phyloP scores from a whole-genome alignment of 1,140 invertebrate genomes.

The Anadara kagoshimensis region DNA sequence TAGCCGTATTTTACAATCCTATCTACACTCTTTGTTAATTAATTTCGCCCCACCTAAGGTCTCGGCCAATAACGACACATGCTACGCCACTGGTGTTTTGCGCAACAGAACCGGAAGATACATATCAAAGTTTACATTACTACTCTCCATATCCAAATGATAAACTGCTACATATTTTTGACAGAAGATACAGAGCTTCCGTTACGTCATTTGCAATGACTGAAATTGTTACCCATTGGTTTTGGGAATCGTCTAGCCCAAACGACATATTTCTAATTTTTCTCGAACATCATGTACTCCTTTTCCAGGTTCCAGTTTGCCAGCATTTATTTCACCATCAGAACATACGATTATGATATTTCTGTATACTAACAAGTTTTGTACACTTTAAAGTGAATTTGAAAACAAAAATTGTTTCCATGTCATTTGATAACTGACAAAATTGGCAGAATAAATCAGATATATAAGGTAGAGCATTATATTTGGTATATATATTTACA shows the following conservation, averaged over 20 bases:
- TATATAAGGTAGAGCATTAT: too few species aligned
- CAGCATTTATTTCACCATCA: conserved; percentile 62
- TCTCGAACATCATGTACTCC: conserved; percentile 55
- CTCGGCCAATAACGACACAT: conserved; percentile 47
- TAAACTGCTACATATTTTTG: conserved; percentile 63
- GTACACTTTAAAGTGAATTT: too few species aligned
- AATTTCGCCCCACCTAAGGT: conserved; percentile 44
- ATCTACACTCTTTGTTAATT: conserved; percentile 42
- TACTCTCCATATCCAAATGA: conserved; percentile 39
- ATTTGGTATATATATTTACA: too few species aligned
- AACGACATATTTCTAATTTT: conserved; percentile 47
- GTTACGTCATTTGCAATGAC: conserved; percentile 54
- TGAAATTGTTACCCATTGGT: conserved; percentile 60
- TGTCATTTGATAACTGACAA: too few species aligned
- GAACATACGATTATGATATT: conserved; percentile 63
- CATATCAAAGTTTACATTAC: conserved; percentile 46
- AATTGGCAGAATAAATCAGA: too few species aligned
- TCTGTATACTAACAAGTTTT: conserved; percentile 44
- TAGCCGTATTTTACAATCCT: conserved; percentile 51
- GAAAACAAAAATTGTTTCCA: too few species aligned
- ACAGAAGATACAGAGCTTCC: conserved; percentile 52
- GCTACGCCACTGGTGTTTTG: conserved; percentile 59
- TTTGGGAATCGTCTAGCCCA: conserved; percentile 45
- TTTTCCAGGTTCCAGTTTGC: conserved; percentile 45
- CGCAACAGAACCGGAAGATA: conserved; percentile 61